Evolutionary conservation across 2,888 invertebrate species (phyloP), one percentile per base, ranked within the genome.

Genomic region (Torymus auratus): DNA sequence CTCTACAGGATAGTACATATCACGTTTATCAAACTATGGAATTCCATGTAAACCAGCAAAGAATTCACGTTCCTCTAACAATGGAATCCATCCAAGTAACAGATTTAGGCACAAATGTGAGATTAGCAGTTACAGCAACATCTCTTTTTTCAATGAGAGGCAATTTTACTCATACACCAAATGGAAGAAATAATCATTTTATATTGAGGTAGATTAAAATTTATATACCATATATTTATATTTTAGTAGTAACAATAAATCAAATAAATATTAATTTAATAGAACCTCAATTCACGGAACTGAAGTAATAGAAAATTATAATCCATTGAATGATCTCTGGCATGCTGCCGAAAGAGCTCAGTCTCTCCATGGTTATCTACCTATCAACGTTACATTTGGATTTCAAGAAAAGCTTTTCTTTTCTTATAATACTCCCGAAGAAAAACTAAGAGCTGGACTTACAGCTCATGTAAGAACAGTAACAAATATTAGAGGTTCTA

Each of bases 261-360:
- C 14, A 28, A 62, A 68, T 11, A 69, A 55, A 67, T 55, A 55
- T 72, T 82, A 56, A 61, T 65, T 82, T 76, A 80, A 92, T 80
- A 93, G 93, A 56, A 92, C 93, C 83, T 93, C 93, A 1, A 92
- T 93, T 80, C 93, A 93, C 85, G 92, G 93, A 3, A 88, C 90
- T 41, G 90, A 91, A 83, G 86, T 86, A 11, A 87, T 91, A 68
- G 91, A 91, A 90, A 91, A 83, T 89, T 94, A 94, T 81, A 95
- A 95, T 84, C 95, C 95, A 0, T 91, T 95, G 12, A 90, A 93
- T 0, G 93, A 94, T 85, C 92, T 94, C 0, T 93, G 94, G 86
- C 94, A 95, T 85, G 93, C 93, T 11, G 94, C 94, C 0, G 92
- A 94, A 23, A 92, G 95, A n/a, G 94, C 94, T 81, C 94, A 94